Base-by-base conservation (phyloP, 2,113 vertebrate species). In the Chitala chitala region DNA sequence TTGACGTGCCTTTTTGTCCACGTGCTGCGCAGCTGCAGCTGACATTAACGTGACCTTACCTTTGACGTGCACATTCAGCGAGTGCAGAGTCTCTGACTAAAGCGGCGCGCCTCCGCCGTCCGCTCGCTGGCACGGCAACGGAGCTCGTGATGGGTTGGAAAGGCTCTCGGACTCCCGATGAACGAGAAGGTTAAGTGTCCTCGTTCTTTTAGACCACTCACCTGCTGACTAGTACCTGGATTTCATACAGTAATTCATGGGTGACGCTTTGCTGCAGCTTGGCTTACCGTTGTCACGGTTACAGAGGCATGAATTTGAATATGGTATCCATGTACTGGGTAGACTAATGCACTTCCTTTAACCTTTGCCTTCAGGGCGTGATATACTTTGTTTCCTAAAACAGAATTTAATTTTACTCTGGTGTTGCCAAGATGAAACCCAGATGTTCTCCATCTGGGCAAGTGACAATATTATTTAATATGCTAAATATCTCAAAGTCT, bases 221-320 rank as follows among this genome's bases (percentile, higher is more conserved):
- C 6, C 59, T 48, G 69, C 46, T 63, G 44, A 68, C 53, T 51
- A 44, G 44, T 61, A 46, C 73, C 78, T 77, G 77, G 74, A 81
- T 78, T 78, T 78, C 71, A 73, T 78, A 76, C 75, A 26, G 63
- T 69, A 68, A 75, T 79, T 82, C 72, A 79, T 78, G 70, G 79
- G n/a, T 40, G 53, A 76, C 61, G 59, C 79, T 31, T 69, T 44
- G 42, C 20, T 13, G 54, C 73, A 74, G 74, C 80, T 78, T 79
- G 75, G 78, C 80, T 72, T 1, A 74, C 73, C 71, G 22, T 75
- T 61, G 65, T 72, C 56, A 46, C 61, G 15, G n/a, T 68, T 50
- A 26, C 38, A 22, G 72, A 53, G 73, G 74, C 80, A 79, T 66
- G 44, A 80, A 72, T 83, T 71, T 63, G 38, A 75, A 63, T 20